Percentiles rank a stretch among this genome's conserved stretches.
Conservation (phyloP, 2,113 vertebrate genomes). For the Oreochromis spilurus region DNA sequence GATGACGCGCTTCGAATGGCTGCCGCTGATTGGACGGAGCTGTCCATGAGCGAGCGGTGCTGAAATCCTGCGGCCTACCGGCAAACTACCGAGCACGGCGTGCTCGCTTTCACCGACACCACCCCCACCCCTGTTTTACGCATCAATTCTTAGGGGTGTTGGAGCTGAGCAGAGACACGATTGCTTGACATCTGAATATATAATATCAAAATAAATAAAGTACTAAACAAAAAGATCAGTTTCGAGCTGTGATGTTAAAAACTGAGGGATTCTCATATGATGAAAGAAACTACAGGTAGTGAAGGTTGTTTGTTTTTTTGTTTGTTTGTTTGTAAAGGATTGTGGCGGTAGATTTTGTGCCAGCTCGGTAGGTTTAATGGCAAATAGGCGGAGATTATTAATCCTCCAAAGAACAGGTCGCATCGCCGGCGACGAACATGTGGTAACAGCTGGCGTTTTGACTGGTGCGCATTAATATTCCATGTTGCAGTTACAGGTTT, state of each 20-base stretch:
- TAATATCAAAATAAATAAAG: background rate
- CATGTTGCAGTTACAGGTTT: background rate
- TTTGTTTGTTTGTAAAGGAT: background rate
- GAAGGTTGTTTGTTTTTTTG: background rate
- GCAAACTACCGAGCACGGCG: background rate
- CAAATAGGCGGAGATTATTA: background rate
- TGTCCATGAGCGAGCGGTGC: slow-evolving; percentile 67
- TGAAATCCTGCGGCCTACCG: slow-evolving; percentile 69
- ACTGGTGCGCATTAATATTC: slow-evolving; percentile 11
- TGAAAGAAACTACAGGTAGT: background rate
- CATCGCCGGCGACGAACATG: background rate
- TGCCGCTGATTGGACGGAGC: slow-evolving; percentile 69
- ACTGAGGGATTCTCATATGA: background rate
- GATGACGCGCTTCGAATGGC: slow-evolving; percentile 22
- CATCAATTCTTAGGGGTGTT: background rate
- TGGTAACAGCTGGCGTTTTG: background rate
- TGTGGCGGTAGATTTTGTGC: background rate
- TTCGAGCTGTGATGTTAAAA: background rate
- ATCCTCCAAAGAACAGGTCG: background rate
- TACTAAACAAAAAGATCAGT: background rate
- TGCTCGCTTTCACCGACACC: background rate
- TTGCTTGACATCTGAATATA: background rate
- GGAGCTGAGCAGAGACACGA: background rate
- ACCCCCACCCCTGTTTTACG: background rate
- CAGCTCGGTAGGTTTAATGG: background rate